Evolutionary conservation across 2,888 invertebrate genomes (phyloP), one percentile per base, ranked within the genome.

Genomic region (Isotomurus palustris): DNA sequence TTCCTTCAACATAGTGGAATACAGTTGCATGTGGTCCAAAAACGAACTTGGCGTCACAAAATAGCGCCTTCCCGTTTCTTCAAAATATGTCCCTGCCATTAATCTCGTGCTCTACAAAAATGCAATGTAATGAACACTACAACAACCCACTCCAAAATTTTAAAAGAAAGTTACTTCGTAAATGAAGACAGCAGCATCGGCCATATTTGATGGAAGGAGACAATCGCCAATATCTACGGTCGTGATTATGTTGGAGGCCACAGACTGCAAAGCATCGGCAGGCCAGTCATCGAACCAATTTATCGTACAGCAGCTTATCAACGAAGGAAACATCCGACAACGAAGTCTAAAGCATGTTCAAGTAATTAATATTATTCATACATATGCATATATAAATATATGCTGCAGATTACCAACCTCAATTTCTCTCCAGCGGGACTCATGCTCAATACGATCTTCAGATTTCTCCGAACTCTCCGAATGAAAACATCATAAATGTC

Each of bases 201-300:
- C 79, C 35, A 88, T 75, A 5, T 78, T 77, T 1, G 77, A 63
- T 2, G 78, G 75, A 48, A 83, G 74, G 28, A 81, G 78, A 19
- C 75, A 70, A 6, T 81, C 75, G 2, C 80, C 81, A 0, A 81
- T 74, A 35, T 76, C 74, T 1, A 86, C 77, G 12, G 81, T 78
- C 35, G 78, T 77, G 35, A 93, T 80, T 50, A 86, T 82, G 61
- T 84, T 87, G 54, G 83, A 74, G 0, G 93, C 91, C 1, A 90
- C 92, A 0, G 90, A 88, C 17, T 87, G 78, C 52, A 93, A 77
- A 14, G 92, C 92, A 72, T 92, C 92, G 12, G 83, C 81, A 0
- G 92, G 92, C 93, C 93, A 93, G 72, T 88, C 89, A 1, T 85
- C 85, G 75, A 91, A 93, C 93, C 94, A 94, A 74, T 94, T 91